These are phyloP conservation scores for Drosophila helvetica DNA, from an alignment of 2,888 invertebrate genomes.

Conservation along the genomic window DNA sequence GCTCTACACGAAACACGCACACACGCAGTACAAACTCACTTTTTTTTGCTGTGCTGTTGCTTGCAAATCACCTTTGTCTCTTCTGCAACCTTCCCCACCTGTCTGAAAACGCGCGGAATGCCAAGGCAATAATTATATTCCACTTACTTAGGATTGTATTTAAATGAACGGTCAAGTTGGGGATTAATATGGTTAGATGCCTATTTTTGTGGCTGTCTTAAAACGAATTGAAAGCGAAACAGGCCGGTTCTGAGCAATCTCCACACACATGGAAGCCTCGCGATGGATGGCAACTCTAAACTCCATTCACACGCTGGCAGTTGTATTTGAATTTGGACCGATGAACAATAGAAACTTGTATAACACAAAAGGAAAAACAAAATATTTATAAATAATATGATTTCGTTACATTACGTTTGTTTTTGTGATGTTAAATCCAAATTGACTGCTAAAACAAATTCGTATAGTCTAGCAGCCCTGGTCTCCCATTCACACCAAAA, in stretches of 20 bases:
- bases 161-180: slow-evolving; percentile 30
- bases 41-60: slow-evolving; percentile 13
- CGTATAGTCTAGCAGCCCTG: no score
- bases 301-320: slow-evolving; percentile 21
- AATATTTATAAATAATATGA: no score
- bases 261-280: slow-evolving; percentile 55
- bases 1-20: slow-evolving; percentile 26
- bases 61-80: slow-evolving; percentile 12
- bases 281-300: slow-evolving; percentile 40
- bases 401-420: background rate
- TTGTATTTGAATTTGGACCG: slow-evolving; percentile 48
- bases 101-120: slow-evolving; percentile 23
- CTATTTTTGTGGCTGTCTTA: slow-evolving; percentile 44
- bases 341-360: background rate
- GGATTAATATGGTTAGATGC: slow-evolving; percentile 38
- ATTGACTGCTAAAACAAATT: slow-evolving; percentile 30
- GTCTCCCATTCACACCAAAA: no score
- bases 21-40: slow-evolving; percentile 25
- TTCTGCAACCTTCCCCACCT: slow-evolving; percentile 1
- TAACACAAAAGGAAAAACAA: background rate
- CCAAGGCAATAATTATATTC: background rate
- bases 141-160: slow-evolving; percentile 9
- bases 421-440: background rate
- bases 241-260: slow-evolving; percentile 50
- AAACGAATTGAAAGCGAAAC: slow-evolving; percentile 56